A percentile compares a stretch with the other conserved stretches of the same genome.
These are phyloP conservation scores for Rhaphigaster nebulosa DNA, from an alignment of 2,888 invertebrate species.

Conservation along the genomic window DNA sequence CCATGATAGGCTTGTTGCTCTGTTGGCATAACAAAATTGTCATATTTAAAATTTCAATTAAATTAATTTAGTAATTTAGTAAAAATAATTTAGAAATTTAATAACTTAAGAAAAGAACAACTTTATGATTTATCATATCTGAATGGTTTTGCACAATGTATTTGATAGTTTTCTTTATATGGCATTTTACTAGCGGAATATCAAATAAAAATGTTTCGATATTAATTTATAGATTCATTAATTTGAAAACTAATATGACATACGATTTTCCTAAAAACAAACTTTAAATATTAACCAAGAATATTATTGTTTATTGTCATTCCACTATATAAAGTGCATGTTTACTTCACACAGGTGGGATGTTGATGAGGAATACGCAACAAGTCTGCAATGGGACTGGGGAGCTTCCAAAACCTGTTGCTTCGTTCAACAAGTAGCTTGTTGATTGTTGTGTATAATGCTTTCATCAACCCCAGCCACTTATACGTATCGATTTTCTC, in stretches of 20 bases:
- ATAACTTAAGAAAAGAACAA: too few species aligned
- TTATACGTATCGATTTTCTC: background rate
- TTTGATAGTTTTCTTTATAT: too few species aligned
- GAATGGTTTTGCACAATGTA: too few species aligned
- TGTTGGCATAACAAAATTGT: conserved; percentile 68
- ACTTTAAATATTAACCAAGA: background rate
- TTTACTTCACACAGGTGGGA: background rate
- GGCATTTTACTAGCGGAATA: too few species aligned
- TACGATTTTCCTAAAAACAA: background rate
- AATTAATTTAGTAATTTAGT: background rate
- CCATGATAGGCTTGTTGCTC: conserved; percentile 97
- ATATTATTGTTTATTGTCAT: background rate
- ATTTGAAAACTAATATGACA: background rate
- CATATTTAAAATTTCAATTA: background rate
- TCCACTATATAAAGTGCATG: background rate
- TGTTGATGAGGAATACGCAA: background rate
- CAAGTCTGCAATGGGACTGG: background rate
- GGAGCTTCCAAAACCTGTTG: background rate
- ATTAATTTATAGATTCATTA: background rate
- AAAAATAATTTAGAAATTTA: too few species aligned
- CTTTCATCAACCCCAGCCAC: background rate
- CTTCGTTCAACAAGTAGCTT: background rate
- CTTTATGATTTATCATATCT: too few species aligned
- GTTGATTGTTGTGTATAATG: background rate
- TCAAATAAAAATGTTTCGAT: background rate